phyloP scores from a whole-genome alignment of 1,140 invertebrate species.

The Halictus rubicundus region DNA sequence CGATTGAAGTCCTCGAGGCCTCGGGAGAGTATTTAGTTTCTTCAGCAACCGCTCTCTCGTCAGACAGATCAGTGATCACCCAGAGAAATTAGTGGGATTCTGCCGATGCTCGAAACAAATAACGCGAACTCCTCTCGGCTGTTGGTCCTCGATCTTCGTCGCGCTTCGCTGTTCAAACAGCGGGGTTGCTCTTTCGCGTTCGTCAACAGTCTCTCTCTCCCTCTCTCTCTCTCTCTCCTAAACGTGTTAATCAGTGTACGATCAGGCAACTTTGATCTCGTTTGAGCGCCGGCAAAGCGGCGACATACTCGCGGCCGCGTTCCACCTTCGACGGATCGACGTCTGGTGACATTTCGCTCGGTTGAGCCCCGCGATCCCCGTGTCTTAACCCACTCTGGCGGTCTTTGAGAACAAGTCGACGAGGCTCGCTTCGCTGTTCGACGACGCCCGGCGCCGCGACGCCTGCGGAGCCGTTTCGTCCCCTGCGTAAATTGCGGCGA shows the following conservation, averaged over 20 bases:
- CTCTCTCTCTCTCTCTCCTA: too few relatives aligned
- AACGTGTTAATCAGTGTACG: not conserved
- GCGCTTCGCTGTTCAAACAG: not conserved
- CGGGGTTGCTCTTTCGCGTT: not conserved
- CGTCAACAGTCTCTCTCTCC: not conserved
- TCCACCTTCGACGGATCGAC: not conserved
- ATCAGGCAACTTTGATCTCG: conserved; percentile 27
- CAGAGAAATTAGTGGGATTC: too few relatives aligned
- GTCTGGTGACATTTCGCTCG: conserved; percentile 13
- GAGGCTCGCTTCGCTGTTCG: not conserved
- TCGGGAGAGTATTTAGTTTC: too few relatives aligned
- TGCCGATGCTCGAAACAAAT: too few relatives aligned
- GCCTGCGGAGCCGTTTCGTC: not conserved
- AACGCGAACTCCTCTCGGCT: too few relatives aligned
- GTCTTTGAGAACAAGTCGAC: not conserved
- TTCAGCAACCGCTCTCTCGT: too few relatives aligned
- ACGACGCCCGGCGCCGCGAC: not conserved
- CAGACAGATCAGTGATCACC: too few relatives aligned
- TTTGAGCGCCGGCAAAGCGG: not conserved
- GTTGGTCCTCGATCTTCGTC: too few relatives aligned
- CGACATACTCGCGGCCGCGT: not conserved
- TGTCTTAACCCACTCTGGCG: not conserved
- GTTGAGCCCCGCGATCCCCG: not conserved
- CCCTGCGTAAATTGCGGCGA: conserved; percentile 34
- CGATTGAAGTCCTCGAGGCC: too few relatives aligned